Base-by-base conservation (phyloP, 2,113 vertebrate species). In the Solea senegalensis region DNA sequence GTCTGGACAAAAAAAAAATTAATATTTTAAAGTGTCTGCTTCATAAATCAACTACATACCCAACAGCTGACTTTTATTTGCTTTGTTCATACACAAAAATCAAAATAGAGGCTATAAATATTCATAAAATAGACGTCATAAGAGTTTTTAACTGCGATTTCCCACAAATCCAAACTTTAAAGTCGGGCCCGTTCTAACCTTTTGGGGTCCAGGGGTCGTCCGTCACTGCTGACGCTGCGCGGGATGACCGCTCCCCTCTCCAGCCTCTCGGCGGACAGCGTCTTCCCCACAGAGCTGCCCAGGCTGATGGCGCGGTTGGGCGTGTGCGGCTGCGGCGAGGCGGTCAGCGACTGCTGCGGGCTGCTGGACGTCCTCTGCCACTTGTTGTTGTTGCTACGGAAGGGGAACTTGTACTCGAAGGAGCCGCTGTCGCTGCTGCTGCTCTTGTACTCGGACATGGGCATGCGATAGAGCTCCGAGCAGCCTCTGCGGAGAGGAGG, bases 371-470 rank as follows among this genome's bases (percentile, higher is more conserved):
- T 98, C 84, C 98, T 91, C 83, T 98, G 97, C 97, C 98, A 99
- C 69, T 99, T 99, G 89, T 98, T 99, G 88, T 94, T 93, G 90
- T 98, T 98, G 91, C 95, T 97, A 81, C 97, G 94, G 93, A 98
- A 98, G 44, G 97, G 97, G 87, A 98, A 98, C 91, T 99, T 99
- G 93, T 97, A 96, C 28, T 99, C 98, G 0, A 96, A 99, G 0
- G 97, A 89, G 82, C 97, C 94, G 13, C 95, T 95, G 44, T 98
- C 97, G 0, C 94, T 84, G 81, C 90, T 92, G 84, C 90, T 91
- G 84, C 96, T 90, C 86, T 98, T 99, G 90, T 98, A 99, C 43
- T 99, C 98, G 41, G 96, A 95, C 80, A 96, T 95, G 0, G 98
- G 96, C 93, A 95, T 91, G 50, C 96, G 96, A 80, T 95, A 96